A percentile compares a stretch with the other conserved stretches of the same genome.
These are phyloP conservation scores for Porphyrio hochstetteri DNA, from an alignment of 2,113 vertebrate genomes.

Conservation along the genomic window DNA sequence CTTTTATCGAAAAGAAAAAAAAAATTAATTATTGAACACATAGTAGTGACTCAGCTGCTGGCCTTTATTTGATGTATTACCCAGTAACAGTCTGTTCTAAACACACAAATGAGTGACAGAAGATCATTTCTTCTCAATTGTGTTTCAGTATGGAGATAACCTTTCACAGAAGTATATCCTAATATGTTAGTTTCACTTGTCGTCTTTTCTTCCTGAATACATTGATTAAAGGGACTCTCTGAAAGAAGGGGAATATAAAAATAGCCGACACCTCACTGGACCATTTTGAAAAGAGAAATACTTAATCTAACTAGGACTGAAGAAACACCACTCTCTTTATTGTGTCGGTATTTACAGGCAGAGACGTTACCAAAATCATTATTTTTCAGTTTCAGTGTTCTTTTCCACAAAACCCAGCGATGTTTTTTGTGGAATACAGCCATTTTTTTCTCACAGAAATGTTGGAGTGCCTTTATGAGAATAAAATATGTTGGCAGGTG, in stretches of 20 bases:
- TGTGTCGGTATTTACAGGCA: not conserved
- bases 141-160: not conserved
- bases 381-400: not conserved
- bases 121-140: not conserved
- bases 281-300: not conserved
- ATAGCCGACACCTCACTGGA: not conserved
- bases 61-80: not conserved
- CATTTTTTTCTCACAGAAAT: not conserved
- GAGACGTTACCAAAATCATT: not conserved
- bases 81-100: not conserved
- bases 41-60: not conserved
- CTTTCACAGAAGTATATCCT: not conserved
- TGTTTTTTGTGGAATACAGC: not conserved
- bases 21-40: not conserved
- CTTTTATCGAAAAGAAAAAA: not conserved
- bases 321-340: not conserved
- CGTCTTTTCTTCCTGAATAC: not conserved
- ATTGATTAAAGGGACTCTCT: not conserved
- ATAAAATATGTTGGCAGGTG: conserved; percentile 8
- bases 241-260: not conserved
- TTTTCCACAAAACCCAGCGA: not conserved
- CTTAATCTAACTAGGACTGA: not conserved
- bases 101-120: not conserved
- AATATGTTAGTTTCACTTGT: not conserved
- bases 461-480: not conserved